phyloP scores from a whole-genome alignment of 2,113 vertebrate species.

The Caloenas nicobarica region DNA sequence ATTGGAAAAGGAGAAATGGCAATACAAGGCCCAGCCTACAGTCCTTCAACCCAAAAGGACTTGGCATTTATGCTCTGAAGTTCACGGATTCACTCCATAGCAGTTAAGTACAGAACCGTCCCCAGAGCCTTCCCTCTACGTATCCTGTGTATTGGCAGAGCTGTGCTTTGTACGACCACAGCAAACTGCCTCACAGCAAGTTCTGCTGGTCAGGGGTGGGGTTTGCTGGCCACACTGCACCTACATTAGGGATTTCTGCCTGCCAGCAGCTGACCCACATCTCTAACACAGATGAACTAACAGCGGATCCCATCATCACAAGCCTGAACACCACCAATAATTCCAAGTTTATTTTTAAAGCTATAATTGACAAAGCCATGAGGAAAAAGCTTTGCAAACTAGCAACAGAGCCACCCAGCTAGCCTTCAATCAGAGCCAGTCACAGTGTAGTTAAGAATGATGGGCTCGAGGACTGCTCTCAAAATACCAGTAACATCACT shows the following conservation, averaged over 20 bases:
- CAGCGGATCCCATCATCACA: background rate
- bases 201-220: background rate
- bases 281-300: background rate
- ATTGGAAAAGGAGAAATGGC: background rate
- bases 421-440: background rate
- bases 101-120: background rate
- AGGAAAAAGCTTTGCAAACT: background rate
- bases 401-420: background rate
- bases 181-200: background rate
- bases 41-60: background rate
- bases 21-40: background rate
- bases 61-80: background rate
- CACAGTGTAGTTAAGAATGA: background rate
- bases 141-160: background rate
- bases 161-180: background rate
- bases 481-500: background rate
- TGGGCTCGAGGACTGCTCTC: background rate
- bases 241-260: background rate
- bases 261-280: background rate
- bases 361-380: background rate
- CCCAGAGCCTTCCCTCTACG: background rate
- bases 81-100: slow-evolving; percentile 13
- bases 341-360: background rate
- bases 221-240: background rate
- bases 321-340: background rate